phyloP scores from a whole-genome alignment of 2,888 invertebrate species.

The Lamellibrachia columna region DNA sequence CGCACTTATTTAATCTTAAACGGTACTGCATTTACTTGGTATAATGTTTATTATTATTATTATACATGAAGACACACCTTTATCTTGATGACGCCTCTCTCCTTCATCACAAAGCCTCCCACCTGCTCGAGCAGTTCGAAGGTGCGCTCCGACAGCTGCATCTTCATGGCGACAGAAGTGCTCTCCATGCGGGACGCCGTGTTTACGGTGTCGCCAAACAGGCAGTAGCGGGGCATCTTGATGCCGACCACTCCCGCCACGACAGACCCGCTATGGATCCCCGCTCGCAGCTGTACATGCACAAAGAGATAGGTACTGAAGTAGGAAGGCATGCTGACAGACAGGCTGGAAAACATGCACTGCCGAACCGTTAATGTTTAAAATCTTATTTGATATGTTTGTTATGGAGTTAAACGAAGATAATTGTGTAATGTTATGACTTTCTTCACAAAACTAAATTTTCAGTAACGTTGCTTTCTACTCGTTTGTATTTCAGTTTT shows the following conservation, averaged over 20 bases:
- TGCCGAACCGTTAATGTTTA: no score
- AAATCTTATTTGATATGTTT: no score
- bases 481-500: no score
- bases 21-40: no score
- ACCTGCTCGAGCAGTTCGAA: conserved; percentile 26
- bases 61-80: conserved; percentile 31
- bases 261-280: conserved; percentile 36
- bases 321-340: no score
- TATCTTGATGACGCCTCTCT: conserved; percentile 31
- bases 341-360: no score
- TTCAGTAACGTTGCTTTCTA: no score
- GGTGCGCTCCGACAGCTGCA: conserved; percentile 38
- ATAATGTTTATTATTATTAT: no score
- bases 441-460: no score
- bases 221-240: conserved; percentile 42
- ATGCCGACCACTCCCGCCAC: conserved; percentile 41
- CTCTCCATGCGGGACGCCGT: conserved; percentile 40
- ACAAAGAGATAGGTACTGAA: background rate
- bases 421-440: no score
- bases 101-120: conserved; percentile 29
- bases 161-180: conserved; percentile 37
- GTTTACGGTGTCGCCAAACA: conserved; percentile 42
- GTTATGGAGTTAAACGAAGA: no score
- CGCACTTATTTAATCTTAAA: no score
- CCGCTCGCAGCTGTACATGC: conserved; percentile 31